Conservation (phyloP, 2,113 vertebrate species). For the Marmota flaviventris region DNA sequence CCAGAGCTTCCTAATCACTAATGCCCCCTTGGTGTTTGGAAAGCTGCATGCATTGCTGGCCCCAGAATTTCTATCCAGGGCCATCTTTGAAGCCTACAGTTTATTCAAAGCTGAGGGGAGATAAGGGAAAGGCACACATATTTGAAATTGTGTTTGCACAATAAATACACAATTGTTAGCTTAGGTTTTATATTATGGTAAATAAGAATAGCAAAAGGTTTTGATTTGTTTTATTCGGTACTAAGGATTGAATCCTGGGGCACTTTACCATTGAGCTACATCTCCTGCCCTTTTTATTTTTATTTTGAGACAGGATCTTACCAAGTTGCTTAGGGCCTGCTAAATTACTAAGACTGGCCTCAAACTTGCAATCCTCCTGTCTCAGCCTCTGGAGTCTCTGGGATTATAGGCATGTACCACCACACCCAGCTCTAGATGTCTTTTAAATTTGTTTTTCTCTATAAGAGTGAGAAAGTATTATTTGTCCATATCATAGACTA, state of each 20-base stretch:
- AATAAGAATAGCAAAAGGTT: not conserved
- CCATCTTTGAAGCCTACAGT: not conserved
- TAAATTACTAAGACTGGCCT: no score
- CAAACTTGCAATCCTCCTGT: no score
- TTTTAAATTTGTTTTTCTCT: constrained; percentile 24
- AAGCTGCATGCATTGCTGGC: not conserved
- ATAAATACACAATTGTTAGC: not conserved
- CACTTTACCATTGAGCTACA: no score
- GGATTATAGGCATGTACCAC: no score
- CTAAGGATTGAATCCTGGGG: no score
- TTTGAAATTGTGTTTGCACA: constrained; percentile 27
- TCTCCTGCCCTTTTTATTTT: no score
- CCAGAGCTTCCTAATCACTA: constrained; percentile 63
- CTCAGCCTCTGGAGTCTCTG: no score
- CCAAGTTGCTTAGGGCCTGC: no score
- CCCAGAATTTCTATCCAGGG: not conserved
- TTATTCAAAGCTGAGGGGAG: not conserved
- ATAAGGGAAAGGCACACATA: not conserved
- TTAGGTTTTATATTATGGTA: constrained; percentile 3
- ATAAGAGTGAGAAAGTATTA: not conserved
- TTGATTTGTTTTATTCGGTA: not conserved
- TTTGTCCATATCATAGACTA: not conserved
- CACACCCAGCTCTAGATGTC: not conserved
- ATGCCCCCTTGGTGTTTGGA: constrained; percentile 48
- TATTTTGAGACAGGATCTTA: no score